A percentile compares a stretch with the other conserved stretches of the same genome.
These are phyloP conservation scores for Trichoplusia ni DNA, from an alignment of 1,140 invertebrate species.

Conservation along the genomic window DNA sequence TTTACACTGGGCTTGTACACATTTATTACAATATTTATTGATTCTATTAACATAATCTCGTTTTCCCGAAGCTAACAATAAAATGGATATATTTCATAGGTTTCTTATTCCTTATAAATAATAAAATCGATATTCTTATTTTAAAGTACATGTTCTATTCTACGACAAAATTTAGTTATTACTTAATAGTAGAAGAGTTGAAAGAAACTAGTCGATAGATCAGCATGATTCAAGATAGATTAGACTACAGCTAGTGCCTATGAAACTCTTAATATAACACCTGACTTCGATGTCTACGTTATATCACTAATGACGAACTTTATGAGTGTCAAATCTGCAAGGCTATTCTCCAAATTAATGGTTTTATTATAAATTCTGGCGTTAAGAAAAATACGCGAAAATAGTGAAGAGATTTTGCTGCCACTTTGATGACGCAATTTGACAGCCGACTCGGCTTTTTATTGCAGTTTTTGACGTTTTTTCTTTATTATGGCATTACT, in stretches of 20 bases:
- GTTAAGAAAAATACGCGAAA: too few species aligned
- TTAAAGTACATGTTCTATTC: conserved; percentile 77
- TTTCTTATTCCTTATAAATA: conserved; percentile 62
- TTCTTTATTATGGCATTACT: too few species aligned
- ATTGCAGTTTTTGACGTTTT: too few species aligned
- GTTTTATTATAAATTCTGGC: too few species aligned
- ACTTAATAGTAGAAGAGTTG: conserved; percentile 47
- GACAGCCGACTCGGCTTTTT: too few species aligned
- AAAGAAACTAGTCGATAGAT: conserved; percentile 43
- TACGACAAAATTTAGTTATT: conserved; percentile 62
- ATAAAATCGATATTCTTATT: conserved; percentile 70
- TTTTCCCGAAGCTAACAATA: conserved; percentile 39
- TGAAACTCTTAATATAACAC: conserved; percentile 40
- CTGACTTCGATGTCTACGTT: conserved; percentile 49
- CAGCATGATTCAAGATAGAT: conserved; percentile 38
- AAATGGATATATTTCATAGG: conserved; percentile 31
- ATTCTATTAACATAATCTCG: conserved; percentile 22
- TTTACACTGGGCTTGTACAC: conserved; percentile 40
- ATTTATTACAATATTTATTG: conserved; percentile 7
- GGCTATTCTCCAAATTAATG: too few species aligned
- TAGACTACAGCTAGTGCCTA: conserved; percentile 26
- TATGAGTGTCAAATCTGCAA: too few species aligned
- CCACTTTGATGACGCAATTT: too few species aligned
- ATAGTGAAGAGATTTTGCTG: too few species aligned
- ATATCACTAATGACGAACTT: conserved; percentile 38